Percentiles rank a stretch among this genome's conserved stretches.
Conservation (phyloP, 2,113 vertebrate genomes). For the Platycercus adscitus region DNA sequence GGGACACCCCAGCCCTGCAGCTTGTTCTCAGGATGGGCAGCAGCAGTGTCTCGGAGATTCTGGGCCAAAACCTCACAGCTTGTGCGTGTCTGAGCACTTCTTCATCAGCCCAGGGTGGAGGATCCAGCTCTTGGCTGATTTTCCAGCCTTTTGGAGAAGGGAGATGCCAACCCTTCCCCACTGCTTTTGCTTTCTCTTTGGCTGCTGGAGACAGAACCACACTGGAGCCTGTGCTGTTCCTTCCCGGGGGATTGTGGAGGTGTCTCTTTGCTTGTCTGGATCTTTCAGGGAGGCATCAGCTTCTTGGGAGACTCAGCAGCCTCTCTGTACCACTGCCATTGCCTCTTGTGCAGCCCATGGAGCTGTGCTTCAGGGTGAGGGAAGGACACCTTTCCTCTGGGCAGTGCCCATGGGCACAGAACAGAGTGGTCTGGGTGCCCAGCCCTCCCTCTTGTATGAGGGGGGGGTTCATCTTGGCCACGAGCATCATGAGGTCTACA, state of each 20-base stretch:
- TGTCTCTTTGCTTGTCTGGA: background rate
- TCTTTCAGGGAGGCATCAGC: background rate
- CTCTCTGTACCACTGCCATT: background rate
- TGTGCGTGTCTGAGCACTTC: rapidly evolving
- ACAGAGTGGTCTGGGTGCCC: background rate
- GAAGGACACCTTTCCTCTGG: background rate
- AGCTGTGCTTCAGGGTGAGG: background rate
- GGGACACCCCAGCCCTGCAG: background rate
- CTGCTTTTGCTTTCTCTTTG: background rate
- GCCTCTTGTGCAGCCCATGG: background rate
- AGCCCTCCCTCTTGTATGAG: background rate
- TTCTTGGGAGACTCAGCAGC: background rate
- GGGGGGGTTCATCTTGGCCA: rapidly evolving
- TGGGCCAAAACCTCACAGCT: background rate
- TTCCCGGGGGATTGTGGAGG: background rate
- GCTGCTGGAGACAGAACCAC: background rate
- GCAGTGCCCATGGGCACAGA: rapidly evolving
- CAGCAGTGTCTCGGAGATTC: background rate
- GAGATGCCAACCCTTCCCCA: background rate
- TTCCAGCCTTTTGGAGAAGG: background rate
- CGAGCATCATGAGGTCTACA: background rate
- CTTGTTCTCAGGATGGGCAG: background rate
- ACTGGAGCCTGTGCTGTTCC: rapidly evolving
- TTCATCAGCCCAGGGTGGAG: background rate
- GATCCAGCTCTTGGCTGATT: background rate